Conservation (phyloP, 1,140 invertebrate genomes). For the Steinernema khuongi region DNA sequence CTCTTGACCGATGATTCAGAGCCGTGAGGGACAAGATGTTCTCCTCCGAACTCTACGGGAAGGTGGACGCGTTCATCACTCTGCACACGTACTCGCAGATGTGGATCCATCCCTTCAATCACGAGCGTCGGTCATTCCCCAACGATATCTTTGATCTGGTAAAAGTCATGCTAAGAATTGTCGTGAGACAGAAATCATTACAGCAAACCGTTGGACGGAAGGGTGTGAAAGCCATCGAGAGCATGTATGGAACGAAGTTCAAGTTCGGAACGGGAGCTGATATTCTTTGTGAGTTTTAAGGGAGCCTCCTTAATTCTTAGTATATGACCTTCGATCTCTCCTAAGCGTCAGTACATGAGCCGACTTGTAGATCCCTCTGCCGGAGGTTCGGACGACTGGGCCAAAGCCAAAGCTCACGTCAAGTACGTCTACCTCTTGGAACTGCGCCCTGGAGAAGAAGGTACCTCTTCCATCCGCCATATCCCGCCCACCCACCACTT, state of each 20-base stretch:
- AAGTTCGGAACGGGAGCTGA: slow-evolving; percentile 58
- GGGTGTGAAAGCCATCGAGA: slow-evolving; percentile 52
- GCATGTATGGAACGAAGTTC: slow-evolving; percentile 54
- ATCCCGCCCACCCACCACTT: slow-evolving; percentile 15
- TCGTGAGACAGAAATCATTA: slow-evolving; percentile 13
- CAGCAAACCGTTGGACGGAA: slow-evolving; percentile 47
- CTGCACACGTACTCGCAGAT: slow-evolving; percentile 58
- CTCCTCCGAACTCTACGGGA: slow-evolving; percentile 52
- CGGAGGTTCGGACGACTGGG: slow-evolving; percentile 58
- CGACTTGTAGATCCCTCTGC: slow-evolving; percentile 53
- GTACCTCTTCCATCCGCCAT: slow-evolving; percentile 26
- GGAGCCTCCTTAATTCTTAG: too few species aligned
- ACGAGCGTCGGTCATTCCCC: slow-evolving; percentile 49
- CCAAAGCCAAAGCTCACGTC: slow-evolving; percentile 49
- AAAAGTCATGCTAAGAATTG: background rate
- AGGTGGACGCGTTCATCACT: slow-evolving; percentile 57
- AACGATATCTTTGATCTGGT: slow-evolving; percentile 55
- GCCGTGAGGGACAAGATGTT: slow-evolving; percentile 55
- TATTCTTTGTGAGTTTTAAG: slow-evolving; percentile 52
- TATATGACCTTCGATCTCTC: too few species aligned
- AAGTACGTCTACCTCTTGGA: slow-evolving; percentile 57
- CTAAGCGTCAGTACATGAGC: slow-evolving; percentile 19
- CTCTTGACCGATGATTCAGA: slow-evolving; percentile 13
- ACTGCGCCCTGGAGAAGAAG: slow-evolving; percentile 57
- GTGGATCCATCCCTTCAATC: slow-evolving; percentile 58